Percentiles rank a stretch among this genome's conserved stretches.
Evolutionary conservation across 2,888 invertebrate genomes (phyloP).

Genomic region (Meiosimyza decipiens): DNA sequence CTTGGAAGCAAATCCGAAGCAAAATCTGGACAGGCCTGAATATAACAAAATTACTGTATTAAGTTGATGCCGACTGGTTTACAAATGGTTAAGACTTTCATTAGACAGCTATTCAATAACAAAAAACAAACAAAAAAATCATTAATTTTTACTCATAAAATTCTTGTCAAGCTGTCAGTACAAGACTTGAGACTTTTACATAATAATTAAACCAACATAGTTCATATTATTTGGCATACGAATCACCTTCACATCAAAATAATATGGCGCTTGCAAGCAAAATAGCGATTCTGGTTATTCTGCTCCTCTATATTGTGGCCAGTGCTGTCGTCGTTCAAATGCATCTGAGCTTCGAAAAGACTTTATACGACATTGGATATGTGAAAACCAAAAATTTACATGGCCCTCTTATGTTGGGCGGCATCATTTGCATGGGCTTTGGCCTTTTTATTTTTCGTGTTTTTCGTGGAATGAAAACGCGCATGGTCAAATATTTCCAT

Average conservation of each 20-base stretch:
- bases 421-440: neutral
- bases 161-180: neutral
- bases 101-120: no score
- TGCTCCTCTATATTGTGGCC: neutral
- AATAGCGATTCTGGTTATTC: neutral
- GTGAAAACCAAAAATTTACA: neutral
- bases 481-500: slow-evolving; percentile 37
- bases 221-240: neutral
- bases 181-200: neutral
- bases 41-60: no score
- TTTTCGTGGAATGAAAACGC: slow-evolving; percentile 27
- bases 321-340: neutral
- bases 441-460: slow-evolving; percentile 34
- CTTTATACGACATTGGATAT: neutral
- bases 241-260: no score
- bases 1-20: no score
- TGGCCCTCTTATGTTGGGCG: neutral
- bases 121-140: neutral
- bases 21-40: no score
- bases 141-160: neutral
- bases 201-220: no score
- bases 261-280: neutral
- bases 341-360: slow-evolving; percentile 2
- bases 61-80: no score
- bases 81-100: no score